Base-by-base conservation (phyloP, 2,888 invertebrate genomes). In the Cerceris ruficornis region DNA sequence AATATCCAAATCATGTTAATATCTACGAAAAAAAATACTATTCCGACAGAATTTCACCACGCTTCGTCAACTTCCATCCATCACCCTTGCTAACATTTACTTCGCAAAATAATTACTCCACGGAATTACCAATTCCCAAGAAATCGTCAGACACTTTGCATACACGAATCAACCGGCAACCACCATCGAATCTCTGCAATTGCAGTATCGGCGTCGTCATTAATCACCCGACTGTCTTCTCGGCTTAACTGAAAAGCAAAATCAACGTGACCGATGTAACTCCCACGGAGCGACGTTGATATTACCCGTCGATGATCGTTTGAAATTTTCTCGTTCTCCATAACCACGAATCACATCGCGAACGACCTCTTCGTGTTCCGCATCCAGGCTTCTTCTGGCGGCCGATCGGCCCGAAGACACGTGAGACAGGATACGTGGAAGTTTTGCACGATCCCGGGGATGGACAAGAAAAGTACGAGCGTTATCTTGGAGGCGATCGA, bases 401-500 rank as follows among this genome's bases (percentile, higher is more conserved):
- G 75, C 52, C 72, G 77, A 75, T 75, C 66, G 69, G 69, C 28
- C 65, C 75, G 69, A 55, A 60, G 69, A 71, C 81, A 60, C 74
- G 57, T 64, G 42, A 65, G 76, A 80, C 72, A 70, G 73, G 68
- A 77, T 77, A 80, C 82, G 77, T 82, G 82, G 72, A 80, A 82
- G 77, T 82, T 82, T 77, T 82, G 77, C 73, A 58, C 69, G 80
- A 78, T 80, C 78, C 57, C 69, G 59, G 58, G 71, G 60, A 80
- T 66, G 77, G 50, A 69, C 82, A 82, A 82, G 82, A 82, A 82
- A 72, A 80, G 73, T 60, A 62, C 60, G 72, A 57, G 70, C 77
- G 80, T 82, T 82, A 82, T 82, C 82, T 75, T 69, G 50, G 69
- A 72, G 75, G 80, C 73, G 77, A 80, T 82, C 82, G 77, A 67